A percentile compares a stretch with the other conserved stretches of the same genome.
Evolutionary conservation across 2,888 invertebrate genomes (phyloP).

Genomic region (Globia sparganii): DNA sequence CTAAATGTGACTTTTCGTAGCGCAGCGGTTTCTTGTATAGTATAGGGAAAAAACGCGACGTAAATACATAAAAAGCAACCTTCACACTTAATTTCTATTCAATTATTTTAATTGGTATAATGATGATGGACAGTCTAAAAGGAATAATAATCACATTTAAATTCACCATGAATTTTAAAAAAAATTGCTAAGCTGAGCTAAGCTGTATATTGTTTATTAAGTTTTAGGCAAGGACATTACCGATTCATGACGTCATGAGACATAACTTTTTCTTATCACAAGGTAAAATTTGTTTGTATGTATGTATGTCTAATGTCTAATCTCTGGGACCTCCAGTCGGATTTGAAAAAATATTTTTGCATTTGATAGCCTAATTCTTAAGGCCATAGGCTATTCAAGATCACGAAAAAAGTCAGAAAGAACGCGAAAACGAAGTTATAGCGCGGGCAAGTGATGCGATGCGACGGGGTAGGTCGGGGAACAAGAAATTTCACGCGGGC

Average conservation of each 20-base stretch:
- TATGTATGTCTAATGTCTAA: no score
- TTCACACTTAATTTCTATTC: slow-evolving; percentile 22
- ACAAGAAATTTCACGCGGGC: no score
- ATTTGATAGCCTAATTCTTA: no score
- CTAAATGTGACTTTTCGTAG: slow-evolving; percentile 33
- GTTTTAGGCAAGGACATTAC: neutral
- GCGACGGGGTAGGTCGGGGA: no score
- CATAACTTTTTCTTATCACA: neutral
- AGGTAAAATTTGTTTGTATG: neutral
- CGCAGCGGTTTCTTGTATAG: neutral
- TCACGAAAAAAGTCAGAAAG: no score
- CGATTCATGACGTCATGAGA: neutral
- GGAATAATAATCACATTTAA: slow-evolving; percentile 2
- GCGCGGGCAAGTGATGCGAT: no score
- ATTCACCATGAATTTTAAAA: neutral
- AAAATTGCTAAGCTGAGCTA: neutral
- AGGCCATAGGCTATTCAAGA: no score
- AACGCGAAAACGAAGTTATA: no score
- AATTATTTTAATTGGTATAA: slow-evolving; percentile 31
- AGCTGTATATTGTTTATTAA: neutral
- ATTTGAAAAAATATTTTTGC: no score
- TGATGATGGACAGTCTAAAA: neutral
- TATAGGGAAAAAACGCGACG: slow-evolving; percentile 5
- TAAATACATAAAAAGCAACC: slow-evolving; percentile 25
- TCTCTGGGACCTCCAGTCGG: no score